phyloP scores from a whole-genome alignment of 2,113 vertebrate genomes.

The Strix uralensis region DNA sequence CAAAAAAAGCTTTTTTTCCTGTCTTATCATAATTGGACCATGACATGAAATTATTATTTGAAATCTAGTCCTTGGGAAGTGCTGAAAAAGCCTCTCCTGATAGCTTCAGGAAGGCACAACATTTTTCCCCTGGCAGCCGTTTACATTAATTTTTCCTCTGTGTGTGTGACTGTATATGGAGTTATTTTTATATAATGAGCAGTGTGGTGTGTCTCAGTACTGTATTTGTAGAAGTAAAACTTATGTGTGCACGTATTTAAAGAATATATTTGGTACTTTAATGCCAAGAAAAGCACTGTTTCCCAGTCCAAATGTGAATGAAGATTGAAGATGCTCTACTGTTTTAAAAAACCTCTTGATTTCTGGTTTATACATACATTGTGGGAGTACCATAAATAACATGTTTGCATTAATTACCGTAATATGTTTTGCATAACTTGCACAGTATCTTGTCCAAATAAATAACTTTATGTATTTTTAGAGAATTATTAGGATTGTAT shows the following conservation, averaged over 20 bases:
- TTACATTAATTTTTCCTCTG: neutral
- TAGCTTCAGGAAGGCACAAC: neutral
- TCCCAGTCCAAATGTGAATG: constrained; percentile 45
- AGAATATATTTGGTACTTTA: constrained; percentile 19
- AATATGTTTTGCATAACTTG: constrained; percentile 38
- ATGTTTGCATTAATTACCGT: neutral
- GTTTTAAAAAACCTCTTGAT: neutral
- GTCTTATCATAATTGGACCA: neutral
- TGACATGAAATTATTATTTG: neutral
- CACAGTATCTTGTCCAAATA: constrained; percentile 52
- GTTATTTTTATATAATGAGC: constrained; percentile 23
- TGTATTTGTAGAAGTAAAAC: constrained; percentile 37
- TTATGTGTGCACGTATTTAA: constrained; percentile 45
- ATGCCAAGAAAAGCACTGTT: constrained; percentile 54
- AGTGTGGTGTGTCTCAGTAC: constrained; percentile 2
- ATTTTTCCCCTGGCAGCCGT: neutral
- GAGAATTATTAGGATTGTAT: neutral
- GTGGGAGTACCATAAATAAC: neutral
- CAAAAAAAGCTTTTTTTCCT: neutral
- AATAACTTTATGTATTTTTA: constrained; percentile 32
- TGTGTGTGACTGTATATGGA: neutral
- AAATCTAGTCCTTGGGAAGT: neutral
- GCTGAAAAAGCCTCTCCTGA: neutral
- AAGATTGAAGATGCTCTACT: neutral
- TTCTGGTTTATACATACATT: neutral